Conservation (phyloP, 2,888 invertebrate genomes). For the Microctonus brassicae region DNA sequence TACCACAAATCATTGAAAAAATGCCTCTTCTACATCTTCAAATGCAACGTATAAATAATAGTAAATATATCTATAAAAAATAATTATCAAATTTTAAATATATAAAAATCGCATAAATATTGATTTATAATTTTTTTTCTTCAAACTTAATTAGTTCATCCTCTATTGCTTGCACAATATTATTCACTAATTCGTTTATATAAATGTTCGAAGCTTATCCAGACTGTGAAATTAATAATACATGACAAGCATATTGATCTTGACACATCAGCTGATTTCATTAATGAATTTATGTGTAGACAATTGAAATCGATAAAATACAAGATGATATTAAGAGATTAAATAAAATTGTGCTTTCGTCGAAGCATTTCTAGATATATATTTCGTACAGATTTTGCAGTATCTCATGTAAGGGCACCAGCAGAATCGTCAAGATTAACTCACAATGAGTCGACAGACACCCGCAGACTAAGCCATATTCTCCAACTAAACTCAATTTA, state of each 20-base stretch:
- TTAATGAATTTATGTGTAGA: not conserved
- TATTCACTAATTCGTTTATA: conserved; percentile 9
- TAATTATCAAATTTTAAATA: too few relatives aligned
- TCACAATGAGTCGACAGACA: conserved; percentile 27
- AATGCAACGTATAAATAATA: too few relatives aligned
- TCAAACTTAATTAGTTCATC: too few relatives aligned
- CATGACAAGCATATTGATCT: not conserved
- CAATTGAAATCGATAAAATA: not conserved
- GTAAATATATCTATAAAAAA: too few relatives aligned
- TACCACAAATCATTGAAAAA: not conserved
- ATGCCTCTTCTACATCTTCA: not conserved
- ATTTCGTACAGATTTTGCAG: too few relatives aligned
- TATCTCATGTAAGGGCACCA: not conserved
- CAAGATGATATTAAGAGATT: too few relatives aligned
- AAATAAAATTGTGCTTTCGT: too few relatives aligned
- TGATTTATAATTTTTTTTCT: too few relatives aligned
- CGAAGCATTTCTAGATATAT: too few relatives aligned
- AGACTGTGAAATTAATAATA: not conserved
- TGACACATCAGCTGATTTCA: not conserved
- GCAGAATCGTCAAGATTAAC: conserved; percentile 36
- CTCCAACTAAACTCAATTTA: not conserved
- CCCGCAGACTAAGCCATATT: not conserved
- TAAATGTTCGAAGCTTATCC: not conserved
- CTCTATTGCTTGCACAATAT: too few relatives aligned
- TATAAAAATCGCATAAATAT: too few relatives aligned